Base-by-base conservation (phyloP, 2,888 invertebrate species). In the Tineola bisselliella region DNA sequence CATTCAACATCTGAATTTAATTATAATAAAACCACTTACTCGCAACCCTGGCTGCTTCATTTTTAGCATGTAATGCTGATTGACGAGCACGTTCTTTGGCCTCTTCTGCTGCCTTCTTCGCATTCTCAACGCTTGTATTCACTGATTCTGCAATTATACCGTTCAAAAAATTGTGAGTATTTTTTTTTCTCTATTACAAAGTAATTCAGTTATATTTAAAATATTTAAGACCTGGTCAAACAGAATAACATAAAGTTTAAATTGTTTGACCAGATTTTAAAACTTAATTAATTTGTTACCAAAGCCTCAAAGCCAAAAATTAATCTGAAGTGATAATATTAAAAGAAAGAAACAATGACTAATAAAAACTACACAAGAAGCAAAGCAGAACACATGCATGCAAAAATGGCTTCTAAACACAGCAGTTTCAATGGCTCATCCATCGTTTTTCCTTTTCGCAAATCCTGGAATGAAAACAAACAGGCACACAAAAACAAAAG, bases 61-160 rank as follows among this genome's bases (percentile, higher is more conserved):
- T 70, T 66, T 75, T 76, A 0, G 77, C 81, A 4, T 78, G 77
- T 54, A 77, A 80, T 0, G 84, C 87, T 0, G 84, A 82, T 68
- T 84, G 83, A 77, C 86, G 86, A 0, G 68, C 62, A 44, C 65
- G 63, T 19, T 67, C 69, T 15, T 68, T 67, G 8, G 65, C 65
- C 13, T 67, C 66, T 33, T 72, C 72, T 8, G 48, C 64, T 48
- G 63, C 66, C 57, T 62, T 64, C 57, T 69, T 62, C 43, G 67
- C 64, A 63, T 66, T 69, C 69, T 67, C 70, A 64, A 74, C 76
- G 61, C 84, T 79, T 15, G 70, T 70, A 68, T 70, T 70, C 72
- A 77, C 65, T 63, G 73, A 70, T 69, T 77, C 77, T 78, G 58
- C 17, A 59, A 38, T n/a, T n/a, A n/a, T n/a, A n/a, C n/a, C n/a